Evolutionary conservation across 37 sponge, comb jelly and placozoan species (phyloP), one percentile per base, ranked within the genome.

Genomic region (Agelas oroides): DNA sequence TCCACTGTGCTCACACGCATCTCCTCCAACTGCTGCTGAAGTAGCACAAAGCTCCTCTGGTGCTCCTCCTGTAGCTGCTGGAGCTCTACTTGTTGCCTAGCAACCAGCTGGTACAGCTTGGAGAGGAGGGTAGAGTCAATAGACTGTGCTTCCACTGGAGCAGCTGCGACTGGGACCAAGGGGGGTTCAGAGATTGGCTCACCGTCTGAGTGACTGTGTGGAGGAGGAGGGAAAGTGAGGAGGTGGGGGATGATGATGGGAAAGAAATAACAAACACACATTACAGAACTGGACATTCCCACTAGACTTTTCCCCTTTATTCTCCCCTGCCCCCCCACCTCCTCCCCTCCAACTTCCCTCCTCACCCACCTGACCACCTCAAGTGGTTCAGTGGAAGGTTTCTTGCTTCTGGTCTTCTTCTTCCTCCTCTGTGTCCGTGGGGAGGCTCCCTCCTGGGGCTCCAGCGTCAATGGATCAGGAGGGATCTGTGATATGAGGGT

Each of bases 81-180:
- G 19, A 88, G 63, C 75, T 81, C 66, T 53, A 75, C 35, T 53
- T 76, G 65, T 61, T 88, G 88, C 27, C 54, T 66, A 34, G 68
- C 55, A 2, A 88, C 67, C 55, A 75, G 32, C 16, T 80, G 81
- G 12, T 62, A 39, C 57, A 87, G 81, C 53, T 80, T 65, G 35
- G 71, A 32, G 23, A 81, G 56, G 67, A 37, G 32, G 66, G 69
- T 1, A 54, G 59, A n/a, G 54, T 70, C 71, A 23, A 28, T 13
- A 0, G 53, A 33, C 3, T 46, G 69, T 19, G 76, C 8, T 41
- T 77, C 62, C 39, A 61, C 62, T 62, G 17, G 32, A 24, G 12
- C 27, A 6, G n/a, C 3, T 5, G 2, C 25, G 12, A 27, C 27
- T 23, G 62, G 5, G 27, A 23, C n/a, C 11, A 25, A 25, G 53